These are phyloP conservation scores for Ephydatia muelleri DNA, from an alignment of 37 sponge, comb jelly and placozoan genomes.

Conservation along the genomic window DNA sequence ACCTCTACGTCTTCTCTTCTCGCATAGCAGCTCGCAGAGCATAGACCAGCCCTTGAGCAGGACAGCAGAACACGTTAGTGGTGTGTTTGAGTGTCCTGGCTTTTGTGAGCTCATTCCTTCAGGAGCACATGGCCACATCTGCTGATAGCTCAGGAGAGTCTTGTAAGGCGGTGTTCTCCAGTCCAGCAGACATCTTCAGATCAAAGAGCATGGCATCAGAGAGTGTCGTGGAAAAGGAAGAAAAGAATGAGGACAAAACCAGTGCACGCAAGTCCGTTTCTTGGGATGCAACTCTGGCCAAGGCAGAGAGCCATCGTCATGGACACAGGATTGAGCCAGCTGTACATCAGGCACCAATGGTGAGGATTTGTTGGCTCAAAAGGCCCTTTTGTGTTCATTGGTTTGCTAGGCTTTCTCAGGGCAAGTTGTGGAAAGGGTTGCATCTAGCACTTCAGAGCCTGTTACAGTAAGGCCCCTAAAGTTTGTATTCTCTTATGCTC, in stretches of 20 bases:
- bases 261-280: background rate
- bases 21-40: background rate
- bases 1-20: too few relatives aligned
- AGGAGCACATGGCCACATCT: background rate
- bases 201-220: too few relatives aligned
- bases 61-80: background rate
- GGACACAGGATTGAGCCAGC: background rate
- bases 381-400: background rate
- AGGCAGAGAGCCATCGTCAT: background rate
- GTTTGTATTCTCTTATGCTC: background rate
- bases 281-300: background rate
- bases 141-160: background rate
- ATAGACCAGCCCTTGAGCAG: background rate
- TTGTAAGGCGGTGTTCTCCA: conserved; percentile 10
- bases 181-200: conserved; percentile 37
- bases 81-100: too few relatives aligned
- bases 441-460: background rate
- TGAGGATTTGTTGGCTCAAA: background rate
- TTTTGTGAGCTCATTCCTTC: background rate
- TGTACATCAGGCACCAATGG: background rate
- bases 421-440: conserved; percentile 41
- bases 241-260: background rate
- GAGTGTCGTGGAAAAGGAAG: background rate
- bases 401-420: conserved; percentile 61
- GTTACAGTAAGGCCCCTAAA: background rate